Conservation (phyloP, 2,113 vertebrate species). For the Zeus faber region DNA sequence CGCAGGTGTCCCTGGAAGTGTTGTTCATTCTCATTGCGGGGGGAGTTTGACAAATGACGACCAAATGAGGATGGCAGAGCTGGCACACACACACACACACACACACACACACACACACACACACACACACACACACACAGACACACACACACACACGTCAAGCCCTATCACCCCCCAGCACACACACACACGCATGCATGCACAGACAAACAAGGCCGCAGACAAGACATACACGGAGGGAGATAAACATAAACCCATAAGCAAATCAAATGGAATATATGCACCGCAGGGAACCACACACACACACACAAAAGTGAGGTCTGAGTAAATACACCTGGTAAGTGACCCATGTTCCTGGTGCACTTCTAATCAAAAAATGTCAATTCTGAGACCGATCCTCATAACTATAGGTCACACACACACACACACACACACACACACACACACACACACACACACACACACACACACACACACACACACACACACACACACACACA, state of each 20-base stretch:
- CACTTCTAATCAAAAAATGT: too few species aligned
- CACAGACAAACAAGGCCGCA: too few species aligned
- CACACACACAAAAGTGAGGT: background rate
- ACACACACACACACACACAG: background rate
- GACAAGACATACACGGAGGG: too few species aligned
- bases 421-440: background rate
- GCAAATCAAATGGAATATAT: too few species aligned
- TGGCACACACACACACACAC: conserved; percentile 15
- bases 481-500: too few species aligned
- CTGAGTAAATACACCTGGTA: too few species aligned
- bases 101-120: too few species aligned
- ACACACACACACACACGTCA: conserved; percentile 8
- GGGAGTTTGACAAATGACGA: conserved; percentile 54
- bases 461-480: conserved; percentile 12
- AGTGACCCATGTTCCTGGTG: too few species aligned
- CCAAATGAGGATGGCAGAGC: conserved; percentile 50
- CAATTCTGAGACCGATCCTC: too few species aligned
- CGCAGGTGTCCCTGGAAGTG: conserved; percentile 58
- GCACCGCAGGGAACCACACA: conserved; percentile 2
- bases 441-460: conserved; percentile 1
- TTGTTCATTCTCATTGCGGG: conserved; percentile 31
- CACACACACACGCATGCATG: too few species aligned
- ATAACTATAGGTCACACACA: background rate
- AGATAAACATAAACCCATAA: too few species aligned
- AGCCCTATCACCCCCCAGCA: too few species aligned